A percentile compares a stretch with the other conserved stretches of the same genome.
Evolutionary conservation across 2,113 vertebrate species (phyloP).

Genomic region (Rhynchomys soricoides): DNA sequence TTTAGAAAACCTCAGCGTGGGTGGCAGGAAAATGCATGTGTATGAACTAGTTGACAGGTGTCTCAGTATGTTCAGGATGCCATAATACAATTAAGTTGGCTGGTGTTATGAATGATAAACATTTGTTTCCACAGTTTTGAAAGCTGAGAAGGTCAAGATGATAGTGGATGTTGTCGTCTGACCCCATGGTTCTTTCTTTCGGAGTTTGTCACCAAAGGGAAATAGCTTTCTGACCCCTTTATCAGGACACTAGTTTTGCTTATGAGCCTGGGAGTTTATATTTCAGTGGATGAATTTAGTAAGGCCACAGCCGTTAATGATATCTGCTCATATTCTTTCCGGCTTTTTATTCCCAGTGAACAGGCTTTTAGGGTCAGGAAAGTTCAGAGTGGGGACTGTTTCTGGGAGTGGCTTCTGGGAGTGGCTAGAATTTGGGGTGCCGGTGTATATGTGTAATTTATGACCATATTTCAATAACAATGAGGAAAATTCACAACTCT

Average conservation of each 20-base stretch:
- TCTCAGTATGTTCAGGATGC: not conserved
- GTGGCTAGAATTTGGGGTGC: not conserved
- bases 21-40: not conserved
- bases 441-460: not conserved
- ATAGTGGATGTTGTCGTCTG: not conserved
- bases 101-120: not conserved
- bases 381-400: not conserved
- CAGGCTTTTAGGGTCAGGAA: not conserved
- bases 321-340: not conserved
- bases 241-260: not conserved
- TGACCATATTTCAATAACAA: not conserved
- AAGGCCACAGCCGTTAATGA: not conserved
- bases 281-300: not conserved
- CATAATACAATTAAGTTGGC: not conserved
- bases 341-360: not conserved
- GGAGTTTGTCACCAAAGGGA: not conserved
- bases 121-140: not conserved
- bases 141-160: not conserved
- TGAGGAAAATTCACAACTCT: not conserved
- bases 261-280: not conserved
- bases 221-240: not conserved
- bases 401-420: not conserved
- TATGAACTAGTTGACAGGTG: not conserved
- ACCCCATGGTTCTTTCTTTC: not conserved
- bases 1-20: not conserved